Evolutionary conservation across 2,888 invertebrate genomes (phyloP).

Genomic region (Lapara coniferarum): DNA sequence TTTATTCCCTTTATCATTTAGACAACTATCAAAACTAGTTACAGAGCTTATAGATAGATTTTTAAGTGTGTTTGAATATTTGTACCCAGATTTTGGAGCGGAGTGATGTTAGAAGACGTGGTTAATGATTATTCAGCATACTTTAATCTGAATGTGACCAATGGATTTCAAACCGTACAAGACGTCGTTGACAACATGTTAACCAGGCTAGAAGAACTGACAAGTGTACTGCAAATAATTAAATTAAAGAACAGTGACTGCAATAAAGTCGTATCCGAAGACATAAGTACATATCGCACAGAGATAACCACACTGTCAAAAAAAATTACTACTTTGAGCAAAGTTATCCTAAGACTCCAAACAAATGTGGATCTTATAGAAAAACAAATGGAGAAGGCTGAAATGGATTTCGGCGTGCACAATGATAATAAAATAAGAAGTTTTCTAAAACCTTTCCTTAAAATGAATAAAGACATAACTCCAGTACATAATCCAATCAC

Average conservation of each 20-base stretch:
- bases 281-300: conserved; percentile 77
- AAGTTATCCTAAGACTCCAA: conserved; percentile 78
- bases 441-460: conserved; percentile 85
- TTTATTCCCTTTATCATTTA: conserved; percentile 59
- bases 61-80: conserved; percentile 67
- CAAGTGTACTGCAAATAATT: conserved; percentile 84
- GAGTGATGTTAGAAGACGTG: conserved; percentile 77
- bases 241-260: conserved; percentile 75
- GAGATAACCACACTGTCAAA: conserved; percentile 81
- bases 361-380: conserved; percentile 82
- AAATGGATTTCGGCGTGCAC: conserved; percentile 82
- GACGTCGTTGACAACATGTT: conserved; percentile 87
- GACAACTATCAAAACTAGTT: conserved; percentile 67
- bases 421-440: conserved; percentile 83
- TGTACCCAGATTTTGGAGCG: conserved; percentile 74
- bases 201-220: conserved; percentile 86
- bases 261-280: conserved; percentile 74
- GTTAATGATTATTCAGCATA: conserved; percentile 82
- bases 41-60: conserved; percentile 66
- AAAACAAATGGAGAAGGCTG: conserved; percentile 84
- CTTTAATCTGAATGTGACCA: conserved; percentile 79
- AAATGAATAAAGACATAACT: conserved; percentile 54
- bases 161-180: conserved; percentile 84
- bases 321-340: conserved; percentile 81
- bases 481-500: conserved; percentile 32